A percentile compares a stretch with the other conserved stretches of the same genome.
Evolutionary conservation across 1,140 invertebrate species (phyloP).

Genomic region (Capitella teleta): DNA sequence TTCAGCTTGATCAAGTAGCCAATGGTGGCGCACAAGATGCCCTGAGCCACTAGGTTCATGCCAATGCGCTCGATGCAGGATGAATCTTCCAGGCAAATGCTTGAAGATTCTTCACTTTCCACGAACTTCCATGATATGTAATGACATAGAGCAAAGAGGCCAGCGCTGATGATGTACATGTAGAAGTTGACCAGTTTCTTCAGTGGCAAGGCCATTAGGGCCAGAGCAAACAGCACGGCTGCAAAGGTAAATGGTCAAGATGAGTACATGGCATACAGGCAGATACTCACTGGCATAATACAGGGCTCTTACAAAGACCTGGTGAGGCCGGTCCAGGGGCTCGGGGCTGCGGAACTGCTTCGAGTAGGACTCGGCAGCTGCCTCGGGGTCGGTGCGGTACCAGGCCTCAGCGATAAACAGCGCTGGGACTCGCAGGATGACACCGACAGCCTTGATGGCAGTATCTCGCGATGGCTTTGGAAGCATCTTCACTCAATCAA

Average conservation of each 20-base stretch:
- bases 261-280: neutral
- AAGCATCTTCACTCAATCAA: neutral
- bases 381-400: slow-evolving; percentile 39
- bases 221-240: slow-evolving; percentile 45
- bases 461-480: neutral
- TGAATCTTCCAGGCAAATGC: slow-evolving; percentile 19
- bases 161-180: slow-evolving; percentile 44
- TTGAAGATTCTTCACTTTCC: slow-evolving; percentile 21
- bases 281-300: neutral
- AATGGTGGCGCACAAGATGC: slow-evolving; percentile 39
- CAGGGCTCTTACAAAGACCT: neutral
- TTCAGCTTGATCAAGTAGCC: slow-evolving; percentile 44
- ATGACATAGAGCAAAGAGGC: slow-evolving; percentile 39
- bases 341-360: no score
- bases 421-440: slow-evolving; percentile 45
- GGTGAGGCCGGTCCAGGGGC: no score
- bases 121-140: slow-evolving; percentile 45
- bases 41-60: slow-evolving; percentile 38
- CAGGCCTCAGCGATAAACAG: slow-evolving; percentile 47
- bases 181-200: slow-evolving; percentile 45
- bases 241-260: slow-evolving; percentile 21
- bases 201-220: slow-evolving; percentile 46
- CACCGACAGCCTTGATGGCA: slow-evolving; percentile 24
- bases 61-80: slow-evolving; percentile 26
- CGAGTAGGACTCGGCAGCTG: no score